Evolutionary conservation across 1,140 invertebrate genomes (phyloP).

Genomic region (Zophobas morio): DNA sequence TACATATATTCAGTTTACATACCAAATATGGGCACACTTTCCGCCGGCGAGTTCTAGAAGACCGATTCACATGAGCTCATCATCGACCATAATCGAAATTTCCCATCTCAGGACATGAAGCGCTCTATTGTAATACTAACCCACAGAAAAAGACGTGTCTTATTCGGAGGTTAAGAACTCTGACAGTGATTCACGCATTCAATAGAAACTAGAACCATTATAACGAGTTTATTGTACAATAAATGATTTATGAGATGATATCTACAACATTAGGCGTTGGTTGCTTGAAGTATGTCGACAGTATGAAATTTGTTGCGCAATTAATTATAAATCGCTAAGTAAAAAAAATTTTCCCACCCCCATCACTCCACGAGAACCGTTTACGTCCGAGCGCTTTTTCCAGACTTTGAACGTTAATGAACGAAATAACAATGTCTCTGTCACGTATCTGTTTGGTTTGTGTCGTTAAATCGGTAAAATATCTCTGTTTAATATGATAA

Average conservation of each 20-base stretch:
- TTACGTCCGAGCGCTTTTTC: not conserved
- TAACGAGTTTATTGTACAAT: slow-evolving; percentile 42
- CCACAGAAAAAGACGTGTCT: slow-evolving; percentile 34
- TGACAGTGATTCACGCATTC: slow-evolving; percentile 31
- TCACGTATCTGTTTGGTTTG: slow-evolving; percentile 9
- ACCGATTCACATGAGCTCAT: not conserved
- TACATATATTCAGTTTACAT: not conserved
- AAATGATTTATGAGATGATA: slow-evolving; percentile 39
- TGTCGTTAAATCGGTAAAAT: slow-evolving; percentile 34
- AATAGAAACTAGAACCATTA: slow-evolving; percentile 42
- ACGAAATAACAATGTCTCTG: slow-evolving; percentile 16
- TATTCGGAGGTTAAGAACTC: slow-evolving; percentile 27
- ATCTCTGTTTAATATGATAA: slow-evolving; percentile 40
- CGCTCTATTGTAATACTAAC: slow-evolving; percentile 37
- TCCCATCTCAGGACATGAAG: slow-evolving; percentile 5
- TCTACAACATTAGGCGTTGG: slow-evolving; percentile 37
- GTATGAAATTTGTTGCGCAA: slow-evolving; percentile 23
- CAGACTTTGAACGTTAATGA: not conserved
- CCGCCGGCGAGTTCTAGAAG: not conserved
- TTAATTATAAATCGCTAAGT: not conserved
- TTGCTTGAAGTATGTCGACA: slow-evolving; percentile 25
- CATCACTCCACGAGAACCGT: not conserved
- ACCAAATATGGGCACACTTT: not conserved
- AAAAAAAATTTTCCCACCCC: not conserved
- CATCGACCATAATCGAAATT: slow-evolving; percentile 18